Conservation (phyloP, 2,113 vertebrate species). For the Prietella phreatophila region DNA sequence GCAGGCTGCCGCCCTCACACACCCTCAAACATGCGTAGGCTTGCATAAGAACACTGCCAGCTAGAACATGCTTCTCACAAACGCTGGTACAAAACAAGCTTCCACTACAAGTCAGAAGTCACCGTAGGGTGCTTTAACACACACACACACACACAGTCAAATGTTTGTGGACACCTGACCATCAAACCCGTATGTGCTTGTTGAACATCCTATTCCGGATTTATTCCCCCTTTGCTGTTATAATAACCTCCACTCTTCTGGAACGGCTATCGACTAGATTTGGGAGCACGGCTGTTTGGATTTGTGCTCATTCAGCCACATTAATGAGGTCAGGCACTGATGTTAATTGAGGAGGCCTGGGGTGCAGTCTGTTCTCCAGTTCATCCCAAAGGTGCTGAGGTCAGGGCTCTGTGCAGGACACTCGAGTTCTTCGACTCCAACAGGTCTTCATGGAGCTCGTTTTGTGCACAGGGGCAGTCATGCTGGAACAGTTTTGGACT, state of each 20-base stretch:
- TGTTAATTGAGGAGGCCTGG: background rate
- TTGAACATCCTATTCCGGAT: background rate
- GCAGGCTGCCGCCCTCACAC: conserved; percentile 30
- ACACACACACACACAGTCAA: no score
- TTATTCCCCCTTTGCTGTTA: background rate
- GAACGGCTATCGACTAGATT: background rate
- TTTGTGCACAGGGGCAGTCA: background rate
- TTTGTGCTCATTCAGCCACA: background rate
- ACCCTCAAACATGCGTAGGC: conserved; percentile 38
- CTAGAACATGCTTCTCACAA: conserved; percentile 10
- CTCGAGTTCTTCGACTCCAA: background rate
- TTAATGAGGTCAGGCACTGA: background rate
- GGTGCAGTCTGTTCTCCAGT: background rate
- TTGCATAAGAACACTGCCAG: conserved; percentile 28
- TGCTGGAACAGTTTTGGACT: background rate
- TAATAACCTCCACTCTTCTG: background rate
- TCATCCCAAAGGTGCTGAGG: background rate
- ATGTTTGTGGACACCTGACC: background rate
- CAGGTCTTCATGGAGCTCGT: background rate
- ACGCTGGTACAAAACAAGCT: background rate
- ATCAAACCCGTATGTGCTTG: background rate
- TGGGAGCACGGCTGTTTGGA: background rate
- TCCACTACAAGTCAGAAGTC: no score
- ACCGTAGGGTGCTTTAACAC: background rate
- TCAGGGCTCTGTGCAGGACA: background rate